phyloP scores from a whole-genome alignment of 2,797 vertebrate species.

The Catostomus latipinnis region DNA sequence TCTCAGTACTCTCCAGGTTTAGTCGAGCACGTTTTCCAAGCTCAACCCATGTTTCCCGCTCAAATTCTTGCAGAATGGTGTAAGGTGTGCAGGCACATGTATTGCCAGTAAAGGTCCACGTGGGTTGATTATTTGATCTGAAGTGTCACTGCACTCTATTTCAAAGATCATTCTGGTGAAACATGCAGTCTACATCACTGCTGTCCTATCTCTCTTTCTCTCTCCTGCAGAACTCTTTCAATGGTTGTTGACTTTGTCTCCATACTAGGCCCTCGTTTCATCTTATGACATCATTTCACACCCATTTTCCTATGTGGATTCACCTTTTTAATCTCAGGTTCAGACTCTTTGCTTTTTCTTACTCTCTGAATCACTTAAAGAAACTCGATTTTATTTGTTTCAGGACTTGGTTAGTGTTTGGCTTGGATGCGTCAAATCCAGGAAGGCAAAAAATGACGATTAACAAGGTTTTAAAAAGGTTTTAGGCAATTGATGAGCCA shows the following conservation, averaged over 20 bases:
- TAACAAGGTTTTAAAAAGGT: slow-evolving; percentile 4
- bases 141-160: slow-evolving; percentile 7
- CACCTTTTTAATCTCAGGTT: slow-evolving; percentile 76
- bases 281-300: slow-evolving; percentile 51
- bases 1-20: background rate
- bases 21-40: background rate
- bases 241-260: slow-evolving; percentile 40
- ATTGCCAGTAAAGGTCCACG: background rate
- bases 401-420: slow-evolving; percentile 16
- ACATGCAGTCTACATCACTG: slow-evolving; percentile 30
- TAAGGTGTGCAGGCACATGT: no score
- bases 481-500: slow-evolving; percentile 2
- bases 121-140: slow-evolving; percentile 14
- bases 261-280: slow-evolving; percentile 16
- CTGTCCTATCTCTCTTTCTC: slow-evolving; percentile 8
- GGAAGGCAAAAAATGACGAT: slow-evolving; percentile 19
- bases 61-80: slow-evolving; percentile 1
- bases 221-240: slow-evolving; percentile 30
- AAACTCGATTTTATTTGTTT: slow-evolving; percentile 12
- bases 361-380: slow-evolving; percentile 52
- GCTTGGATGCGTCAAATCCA: slow-evolving; percentile 11
- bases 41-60: background rate
- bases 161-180: slow-evolving; percentile 62
- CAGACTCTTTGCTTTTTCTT: slow-evolving; percentile 68
- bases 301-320: slow-evolving; percentile 60